Base-by-base conservation (phyloP, 2,888 invertebrate species). In the Amphipoea lucens region DNA sequence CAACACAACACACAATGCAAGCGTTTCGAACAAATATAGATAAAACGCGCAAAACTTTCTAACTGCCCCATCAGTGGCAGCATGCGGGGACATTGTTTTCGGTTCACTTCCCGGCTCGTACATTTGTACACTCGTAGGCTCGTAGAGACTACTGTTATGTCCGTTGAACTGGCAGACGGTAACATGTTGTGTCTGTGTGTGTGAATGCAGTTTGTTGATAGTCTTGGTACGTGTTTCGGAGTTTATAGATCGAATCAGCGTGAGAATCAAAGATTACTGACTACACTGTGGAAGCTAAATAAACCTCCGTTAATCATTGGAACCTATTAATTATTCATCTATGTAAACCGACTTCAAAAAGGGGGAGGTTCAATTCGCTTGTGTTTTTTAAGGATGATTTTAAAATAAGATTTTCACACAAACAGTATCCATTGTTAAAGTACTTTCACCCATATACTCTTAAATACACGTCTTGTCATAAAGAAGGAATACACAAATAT, bases 21-120 rank as follows among this genome's bases (percentile, higher is more conserved):
- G 14, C 54, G 54, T 62, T 75, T 51, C 45, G 23, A 69, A 78
- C 68, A 74, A 54, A 36, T 75, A 63, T n/a, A 76, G 66, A 78
- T 83, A 74, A 84, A 76, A 78, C 29, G 66, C 17, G 66, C 74
- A 74, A 79, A 78, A 87, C 87, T 79, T 87, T 84, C 54, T 51
- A 84, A 83, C 72, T 74, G 60, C 74, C 48, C 60, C 72, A 72
- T 77, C 74, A 69, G 70, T 66, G n/a, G 69, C 65, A 51, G 57
- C 54, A 87, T 84, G 65, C 67, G 68, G 63, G 78, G 68, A 79
- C 87, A 86, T 88, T 81, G 81, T 89, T 81, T 86, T 88, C 76
- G 72, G 80, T 83, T 82, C 86, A 65, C 74, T 86, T 83, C 65
- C 72, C 80, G 69, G 60, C 62, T 67, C 62, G 60, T 79, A 72